These are phyloP conservation scores for Benitochromis conjunctus DNA, from an alignment of 2,113 vertebrate genomes.

Conservation along the genomic window DNA sequence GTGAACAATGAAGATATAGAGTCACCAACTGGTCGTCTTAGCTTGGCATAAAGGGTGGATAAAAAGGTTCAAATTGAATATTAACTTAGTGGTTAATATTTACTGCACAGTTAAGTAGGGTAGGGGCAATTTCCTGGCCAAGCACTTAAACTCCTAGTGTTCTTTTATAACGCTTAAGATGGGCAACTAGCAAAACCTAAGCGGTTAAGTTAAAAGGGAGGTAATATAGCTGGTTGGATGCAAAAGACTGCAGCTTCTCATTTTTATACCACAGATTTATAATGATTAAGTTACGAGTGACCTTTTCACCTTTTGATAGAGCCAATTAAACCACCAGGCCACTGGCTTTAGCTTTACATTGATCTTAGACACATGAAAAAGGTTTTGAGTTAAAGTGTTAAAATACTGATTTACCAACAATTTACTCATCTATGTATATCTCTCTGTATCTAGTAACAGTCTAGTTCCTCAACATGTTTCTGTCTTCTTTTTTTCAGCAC, in stretches of 20 bases:
- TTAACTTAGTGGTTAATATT: not conserved
- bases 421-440: not conserved
- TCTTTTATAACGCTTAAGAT: not conserved
- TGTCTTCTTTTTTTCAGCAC: constrained; percentile 24
- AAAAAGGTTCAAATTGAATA: not conserved
- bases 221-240: not conserved
- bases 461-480: not conserved
- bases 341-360: not conserved
- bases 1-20: not conserved
- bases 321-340: not conserved
- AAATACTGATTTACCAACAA: not conserved
- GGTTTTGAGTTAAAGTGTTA: not conserved
- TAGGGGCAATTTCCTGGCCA: not conserved
- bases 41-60: not conserved
- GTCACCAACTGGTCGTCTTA: not conserved
- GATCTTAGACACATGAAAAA: not conserved
- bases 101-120: not conserved
- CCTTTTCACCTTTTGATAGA: not conserved
- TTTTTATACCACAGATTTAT: not conserved
- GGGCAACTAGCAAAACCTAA: not conserved
- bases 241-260: not conserved
- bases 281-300: not conserved
- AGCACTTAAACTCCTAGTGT: not conserved
- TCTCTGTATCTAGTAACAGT: not conserved
- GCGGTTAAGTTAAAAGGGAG: not conserved